Conservation (phyloP, 2,888 invertebrate genomes). For the Pinctada fucata region DNA sequence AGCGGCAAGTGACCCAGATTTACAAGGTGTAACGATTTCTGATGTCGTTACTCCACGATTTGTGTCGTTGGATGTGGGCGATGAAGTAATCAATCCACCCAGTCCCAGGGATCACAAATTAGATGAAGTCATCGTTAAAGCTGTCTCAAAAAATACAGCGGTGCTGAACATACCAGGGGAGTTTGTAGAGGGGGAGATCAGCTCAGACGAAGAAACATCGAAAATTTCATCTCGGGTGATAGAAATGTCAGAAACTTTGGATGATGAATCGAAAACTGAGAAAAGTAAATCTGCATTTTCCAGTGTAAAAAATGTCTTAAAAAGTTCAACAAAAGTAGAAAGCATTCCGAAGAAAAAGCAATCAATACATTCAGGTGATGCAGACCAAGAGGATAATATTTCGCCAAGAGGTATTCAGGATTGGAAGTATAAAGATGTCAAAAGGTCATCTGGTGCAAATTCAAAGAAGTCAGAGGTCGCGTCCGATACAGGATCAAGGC, state of each 20-base stretch:
- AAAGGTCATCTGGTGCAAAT: neutral
- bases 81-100: neutral
- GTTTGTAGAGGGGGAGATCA: slow-evolving; percentile 11
- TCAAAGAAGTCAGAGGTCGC: slow-evolving; percentile 8
- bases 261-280: neutral
- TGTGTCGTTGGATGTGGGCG: slow-evolving; percentile 24
- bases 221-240: slow-evolving; percentile 13
- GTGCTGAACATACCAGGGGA: slow-evolving; percentile 13
- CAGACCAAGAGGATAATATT: neutral
- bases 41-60: slow-evolving; percentile 14
- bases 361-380: neutral
- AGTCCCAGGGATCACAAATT: neutral
- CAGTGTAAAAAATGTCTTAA: slow-evolving; percentile 8
- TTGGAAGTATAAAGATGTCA: slow-evolving; percentile 39
- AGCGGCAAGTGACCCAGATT: slow-evolving; percentile 61
- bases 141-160: neutral
- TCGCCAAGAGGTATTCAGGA: slow-evolving; percentile 27
- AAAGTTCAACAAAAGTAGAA: slow-evolving; percentile 19
- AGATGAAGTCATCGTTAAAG: slow-evolving; percentile 11
- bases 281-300: slow-evolving; percentile 24
- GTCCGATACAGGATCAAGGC: slow-evolving; percentile 45
- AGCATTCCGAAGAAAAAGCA: slow-evolving; percentile 7
- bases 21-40: slow-evolving; percentile 37
- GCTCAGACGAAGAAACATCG: neutral
- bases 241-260: slow-evolving; percentile 30